Evolutionary conservation across 2,113 vertebrate genomes (phyloP).

Genomic region (Penelope pileata): DNA sequence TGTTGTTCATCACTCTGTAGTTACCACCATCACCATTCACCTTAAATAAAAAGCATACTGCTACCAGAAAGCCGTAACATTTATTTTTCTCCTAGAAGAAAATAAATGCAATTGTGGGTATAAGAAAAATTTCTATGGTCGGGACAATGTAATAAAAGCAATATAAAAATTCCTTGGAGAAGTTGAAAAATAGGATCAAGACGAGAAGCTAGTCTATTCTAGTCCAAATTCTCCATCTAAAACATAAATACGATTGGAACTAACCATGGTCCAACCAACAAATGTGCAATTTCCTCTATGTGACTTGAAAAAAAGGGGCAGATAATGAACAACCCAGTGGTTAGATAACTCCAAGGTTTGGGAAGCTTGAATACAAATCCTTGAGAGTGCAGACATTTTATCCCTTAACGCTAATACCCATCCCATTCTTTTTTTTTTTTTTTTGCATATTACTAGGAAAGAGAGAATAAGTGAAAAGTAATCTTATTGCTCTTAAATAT

Average conservation of each 20-base stretch:
- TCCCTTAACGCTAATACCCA: background rate
- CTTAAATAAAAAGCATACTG: background rate
- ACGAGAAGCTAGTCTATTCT: background rate
- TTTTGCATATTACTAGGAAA: background rate
- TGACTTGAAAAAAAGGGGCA: background rate
- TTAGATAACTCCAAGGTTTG: background rate
- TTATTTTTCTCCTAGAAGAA: background rate
- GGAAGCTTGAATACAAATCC: background rate
- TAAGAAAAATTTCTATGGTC: background rate
- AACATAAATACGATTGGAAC: background rate
- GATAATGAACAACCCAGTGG: background rate
- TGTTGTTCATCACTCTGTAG: background rate
- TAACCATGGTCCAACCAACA: background rate
- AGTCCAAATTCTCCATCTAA: background rate
- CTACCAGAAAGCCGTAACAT: background rate
- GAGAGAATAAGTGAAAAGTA: background rate
- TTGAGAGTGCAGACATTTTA: background rate
- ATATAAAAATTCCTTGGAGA: background rate
- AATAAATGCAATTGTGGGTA: background rate
- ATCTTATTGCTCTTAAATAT: background rate
- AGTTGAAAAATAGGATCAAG: background rate
- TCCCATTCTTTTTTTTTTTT: rapidly evolving
- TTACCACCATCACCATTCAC: background rate
- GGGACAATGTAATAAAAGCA: background rate
- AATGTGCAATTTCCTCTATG: background rate